Percentiles rank a stretch among this genome's conserved stretches.
Conservation (phyloP, 2,113 vertebrate genomes). For the Miniopterus natalensis region DNA sequence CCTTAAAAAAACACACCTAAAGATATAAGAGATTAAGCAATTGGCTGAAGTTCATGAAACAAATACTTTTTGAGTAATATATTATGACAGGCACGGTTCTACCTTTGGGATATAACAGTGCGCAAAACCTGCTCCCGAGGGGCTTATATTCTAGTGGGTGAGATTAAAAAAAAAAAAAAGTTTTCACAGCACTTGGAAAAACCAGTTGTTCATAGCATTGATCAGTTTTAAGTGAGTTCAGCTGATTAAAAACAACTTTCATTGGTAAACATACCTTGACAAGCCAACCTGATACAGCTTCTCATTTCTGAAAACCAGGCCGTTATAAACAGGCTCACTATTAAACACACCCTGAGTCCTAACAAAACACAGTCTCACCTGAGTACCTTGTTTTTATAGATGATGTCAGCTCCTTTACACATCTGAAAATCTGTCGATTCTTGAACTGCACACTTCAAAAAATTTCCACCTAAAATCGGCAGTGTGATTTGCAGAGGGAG, state of each 20-base stretch:
- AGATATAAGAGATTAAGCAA: neutral
- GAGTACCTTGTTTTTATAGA: conserved; percentile 9
- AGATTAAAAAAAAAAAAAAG: neutral
- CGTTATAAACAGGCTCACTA: neutral
- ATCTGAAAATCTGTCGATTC: neutral
- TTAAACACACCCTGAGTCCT: neutral
- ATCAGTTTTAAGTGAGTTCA: conserved; percentile 29
- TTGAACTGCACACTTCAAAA: neutral
- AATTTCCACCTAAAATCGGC: neutral
- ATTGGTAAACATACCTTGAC: conserved; percentile 13
- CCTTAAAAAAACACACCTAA: neutral
- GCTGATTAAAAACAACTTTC: neutral
- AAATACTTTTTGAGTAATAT: neutral
- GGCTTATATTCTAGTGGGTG: neutral
- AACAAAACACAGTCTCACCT: neutral
- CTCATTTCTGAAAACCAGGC: conserved; percentile 24
- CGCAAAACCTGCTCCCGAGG: neutral
- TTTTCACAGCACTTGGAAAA: neutral
- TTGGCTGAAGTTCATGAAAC: neutral
- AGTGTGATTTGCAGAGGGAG: neutral
- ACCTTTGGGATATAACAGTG: neutral
- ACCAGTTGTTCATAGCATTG: neutral
- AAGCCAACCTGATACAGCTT: neutral
- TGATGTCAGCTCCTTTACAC: neutral
- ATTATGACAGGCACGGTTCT: neutral